Evolutionary conservation across 2,113 vertebrate genomes (phyloP).

Genomic region (Apteryx owenii): DNA sequence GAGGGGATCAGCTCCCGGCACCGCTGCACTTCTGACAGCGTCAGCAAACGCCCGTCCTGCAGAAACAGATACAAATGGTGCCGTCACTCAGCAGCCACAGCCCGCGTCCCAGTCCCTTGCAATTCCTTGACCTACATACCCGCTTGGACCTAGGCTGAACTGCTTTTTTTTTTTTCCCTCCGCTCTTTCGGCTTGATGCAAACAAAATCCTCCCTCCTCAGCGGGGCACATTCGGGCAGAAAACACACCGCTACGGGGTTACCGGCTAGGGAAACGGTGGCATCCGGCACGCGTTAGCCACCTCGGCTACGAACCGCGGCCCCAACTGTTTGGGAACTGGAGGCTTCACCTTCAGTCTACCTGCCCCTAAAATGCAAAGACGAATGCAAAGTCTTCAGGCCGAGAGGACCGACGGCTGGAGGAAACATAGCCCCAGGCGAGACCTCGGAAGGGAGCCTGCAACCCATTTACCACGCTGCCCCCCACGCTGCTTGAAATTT

Average conservation of each 20-base stretch:
- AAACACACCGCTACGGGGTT: fast-evolving
- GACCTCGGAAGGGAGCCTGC: not conserved
- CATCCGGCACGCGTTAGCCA: not conserved
- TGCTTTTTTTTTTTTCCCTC: not conserved
- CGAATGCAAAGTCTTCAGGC: not conserved
- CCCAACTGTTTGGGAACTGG: not conserved
- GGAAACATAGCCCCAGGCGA: not conserved
- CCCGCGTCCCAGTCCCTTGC: not conserved
- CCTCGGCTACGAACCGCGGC: not conserved
- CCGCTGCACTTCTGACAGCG: not conserved
- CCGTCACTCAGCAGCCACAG: conserved; percentile 22
- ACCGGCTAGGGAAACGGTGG: fast-evolving
- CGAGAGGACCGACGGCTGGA: not conserved
- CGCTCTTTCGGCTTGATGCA: not conserved
- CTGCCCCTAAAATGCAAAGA: not conserved
- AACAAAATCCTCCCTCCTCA: not conserved
- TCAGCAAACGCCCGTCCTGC: conserved; percentile 24
- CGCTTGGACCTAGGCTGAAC: not conserved
- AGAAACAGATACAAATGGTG: conserved; percentile 16
- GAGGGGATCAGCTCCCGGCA: conserved; percentile 8
- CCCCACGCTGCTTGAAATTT: not conserved
- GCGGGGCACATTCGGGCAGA: fast-evolving
- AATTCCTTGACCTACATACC: conserved; percentile 55
- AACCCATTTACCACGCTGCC: not conserved
- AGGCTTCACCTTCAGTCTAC: not conserved